These are phyloP conservation scores for Cerastis rubricosa DNA, from an alignment of 2,888 invertebrate species.

Conservation along the genomic window DNA sequence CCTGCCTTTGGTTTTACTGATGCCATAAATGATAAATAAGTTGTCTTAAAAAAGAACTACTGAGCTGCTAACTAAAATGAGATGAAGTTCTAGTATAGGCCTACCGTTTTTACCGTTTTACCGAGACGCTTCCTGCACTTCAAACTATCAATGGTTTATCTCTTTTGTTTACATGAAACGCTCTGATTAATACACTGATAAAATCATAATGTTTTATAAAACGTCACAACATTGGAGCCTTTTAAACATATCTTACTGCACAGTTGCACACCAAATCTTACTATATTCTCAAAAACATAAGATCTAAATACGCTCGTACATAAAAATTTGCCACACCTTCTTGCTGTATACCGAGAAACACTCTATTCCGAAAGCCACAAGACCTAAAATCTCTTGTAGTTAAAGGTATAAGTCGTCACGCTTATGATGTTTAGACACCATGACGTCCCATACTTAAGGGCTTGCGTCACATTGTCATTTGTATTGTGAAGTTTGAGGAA, in stretches of 20 bases:
- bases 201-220: slow-evolving; percentile 37
- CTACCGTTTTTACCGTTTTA: not conserved
- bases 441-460: slow-evolving; percentile 70
- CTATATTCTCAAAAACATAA: not conserved
- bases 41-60: not conserved
- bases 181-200: slow-evolving; percentile 47
- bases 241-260: not conserved
- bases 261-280: not conserved
- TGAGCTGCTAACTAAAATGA: not conserved
- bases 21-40: not conserved
- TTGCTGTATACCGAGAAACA: not conserved
- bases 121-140: not conserved
- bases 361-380: not conserved
- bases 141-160: not conserved
- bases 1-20: not conserved
- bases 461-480: slow-evolving; percentile 64
- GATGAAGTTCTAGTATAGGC: not conserved
- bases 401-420: slow-evolving; percentile 61
- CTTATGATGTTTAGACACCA: slow-evolving; percentile 70
- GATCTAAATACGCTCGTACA: slow-evolving; percentile 26
- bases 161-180: slow-evolving; percentile 36
- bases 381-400: slow-evolving; percentile 29
- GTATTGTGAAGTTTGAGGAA: slow-evolving; percentile 60
- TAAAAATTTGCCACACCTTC: not conserved
- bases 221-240: slow-evolving; percentile 42